phyloP scores from a whole-genome alignment of 2,113 vertebrate genomes.

The Prionailurus viverrinus region DNA sequence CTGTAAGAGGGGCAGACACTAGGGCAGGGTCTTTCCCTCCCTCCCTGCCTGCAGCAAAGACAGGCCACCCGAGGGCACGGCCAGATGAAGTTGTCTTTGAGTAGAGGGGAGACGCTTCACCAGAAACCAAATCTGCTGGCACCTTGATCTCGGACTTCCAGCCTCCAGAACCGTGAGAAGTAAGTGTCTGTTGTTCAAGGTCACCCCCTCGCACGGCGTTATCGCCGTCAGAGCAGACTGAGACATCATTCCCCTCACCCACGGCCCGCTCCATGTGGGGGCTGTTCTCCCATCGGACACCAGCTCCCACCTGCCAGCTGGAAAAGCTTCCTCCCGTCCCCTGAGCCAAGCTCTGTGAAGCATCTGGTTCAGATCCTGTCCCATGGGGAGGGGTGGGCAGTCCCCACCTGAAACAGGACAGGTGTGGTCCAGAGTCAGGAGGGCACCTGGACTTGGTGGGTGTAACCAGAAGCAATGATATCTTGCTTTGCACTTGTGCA shows the following conservation, averaged over 20 bases:
- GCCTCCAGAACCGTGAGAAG: background rate
- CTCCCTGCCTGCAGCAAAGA: accelerated
- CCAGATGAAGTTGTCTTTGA: background rate
- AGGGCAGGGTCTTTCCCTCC: background rate
- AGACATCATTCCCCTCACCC: background rate
- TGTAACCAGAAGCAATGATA: accelerated
- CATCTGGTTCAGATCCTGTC: background rate
- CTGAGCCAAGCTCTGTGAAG: background rate
- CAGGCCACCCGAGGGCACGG: background rate
- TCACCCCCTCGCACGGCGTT: accelerated
- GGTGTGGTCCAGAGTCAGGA: accelerated
- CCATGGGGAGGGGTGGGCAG: background rate
- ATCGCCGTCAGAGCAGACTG: background rate
- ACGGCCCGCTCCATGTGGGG: background rate
- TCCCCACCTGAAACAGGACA: background rate
- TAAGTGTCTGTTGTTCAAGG: background rate
- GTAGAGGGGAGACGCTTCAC: background rate
- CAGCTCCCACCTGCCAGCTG: background rate
- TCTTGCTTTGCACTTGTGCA: accelerated
- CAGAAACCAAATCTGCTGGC: background rate
- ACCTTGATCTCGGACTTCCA: background rate
- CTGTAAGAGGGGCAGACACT: background rate
- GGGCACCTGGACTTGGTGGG: accelerated
- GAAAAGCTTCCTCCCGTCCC: background rate
- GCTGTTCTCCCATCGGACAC: background rate